Percentiles rank a stretch among this genome's conserved stretches.
Conservation (phyloP, 2,113 vertebrate genomes). For the Peucedramus taeniatus region DNA sequence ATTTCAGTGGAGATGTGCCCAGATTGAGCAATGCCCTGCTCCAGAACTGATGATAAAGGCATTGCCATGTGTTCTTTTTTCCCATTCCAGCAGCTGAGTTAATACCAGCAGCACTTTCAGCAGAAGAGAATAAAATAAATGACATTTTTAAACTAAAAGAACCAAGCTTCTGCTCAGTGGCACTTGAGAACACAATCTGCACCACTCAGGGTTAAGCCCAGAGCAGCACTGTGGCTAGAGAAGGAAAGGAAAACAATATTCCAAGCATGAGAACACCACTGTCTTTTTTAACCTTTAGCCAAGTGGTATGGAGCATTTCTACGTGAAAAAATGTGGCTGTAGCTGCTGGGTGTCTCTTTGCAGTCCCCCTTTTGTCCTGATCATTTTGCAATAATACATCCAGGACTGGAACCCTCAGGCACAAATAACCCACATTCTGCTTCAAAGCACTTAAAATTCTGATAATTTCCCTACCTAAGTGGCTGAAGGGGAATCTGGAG, state of each 20-base stretch:
- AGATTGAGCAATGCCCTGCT: background rate
- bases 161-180: background rate
- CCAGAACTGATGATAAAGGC: background rate
- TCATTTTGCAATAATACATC: background rate
- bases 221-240: background rate
- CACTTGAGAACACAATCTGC: background rate
- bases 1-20: background rate
- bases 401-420: background rate
- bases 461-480: background rate
- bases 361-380: background rate
- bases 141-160: background rate
- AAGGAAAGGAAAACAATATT: slow-evolving; percentile 47
- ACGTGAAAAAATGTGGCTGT: slow-evolving; percentile 40
- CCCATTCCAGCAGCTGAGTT: background rate
- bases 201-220: slow-evolving; percentile 1
- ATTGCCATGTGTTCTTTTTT: background rate
- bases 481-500: background rate
- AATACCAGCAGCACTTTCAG: background rate
- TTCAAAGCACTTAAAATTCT: background rate
- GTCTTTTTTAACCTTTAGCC: slow-evolving; percentile 48
- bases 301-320: background rate
- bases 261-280: slow-evolving; percentile 46
- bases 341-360: slow-evolving; percentile 1
- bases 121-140: background rate
- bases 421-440: background rate